These are phyloP conservation scores for Polydrusus cervinus DNA, from an alignment of 2,888 invertebrate genomes.

Conservation along the genomic window DNA sequence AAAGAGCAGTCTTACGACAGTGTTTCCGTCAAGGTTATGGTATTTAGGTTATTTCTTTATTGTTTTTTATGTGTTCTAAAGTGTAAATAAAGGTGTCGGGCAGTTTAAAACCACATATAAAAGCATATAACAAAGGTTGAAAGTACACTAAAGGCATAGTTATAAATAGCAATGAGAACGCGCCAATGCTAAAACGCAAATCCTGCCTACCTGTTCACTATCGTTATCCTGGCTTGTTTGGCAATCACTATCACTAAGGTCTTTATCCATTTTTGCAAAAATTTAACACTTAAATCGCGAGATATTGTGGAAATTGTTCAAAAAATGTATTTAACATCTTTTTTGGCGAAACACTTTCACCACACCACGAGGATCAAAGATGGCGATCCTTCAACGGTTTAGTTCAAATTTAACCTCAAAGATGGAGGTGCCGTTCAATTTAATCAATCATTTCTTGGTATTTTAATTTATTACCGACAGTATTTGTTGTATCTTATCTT, in stretches of 20 bases:
- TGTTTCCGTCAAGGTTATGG: slow-evolving; percentile 43
- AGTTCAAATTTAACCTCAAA: slow-evolving; percentile 57
- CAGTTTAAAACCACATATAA: slow-evolving; percentile 15
- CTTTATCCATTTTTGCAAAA: slow-evolving; percentile 67
- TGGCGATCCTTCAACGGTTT: slow-evolving; percentile 64
- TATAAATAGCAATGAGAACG: slow-evolving; percentile 52
- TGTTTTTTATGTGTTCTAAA: slow-evolving; percentile 19
- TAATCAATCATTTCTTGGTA: background rate
- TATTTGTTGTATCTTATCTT: background rate
- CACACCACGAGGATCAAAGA: slow-evolving; percentile 71
- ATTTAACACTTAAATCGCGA: slow-evolving; percentile 61
- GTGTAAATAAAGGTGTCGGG: slow-evolving; percentile 7
- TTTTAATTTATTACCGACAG: background rate
- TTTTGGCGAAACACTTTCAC: slow-evolving; percentile 65
- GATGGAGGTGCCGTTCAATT: slow-evolving; percentile 41
- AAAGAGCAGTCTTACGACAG: slow-evolving; percentile 35
- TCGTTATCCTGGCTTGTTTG: slow-evolving; percentile 40
- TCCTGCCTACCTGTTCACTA: slow-evolving; percentile 42
- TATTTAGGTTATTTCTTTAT: slow-evolving; percentile 43
- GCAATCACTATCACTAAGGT: slow-evolving; percentile 61
- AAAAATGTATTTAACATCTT: slow-evolving; percentile 65
- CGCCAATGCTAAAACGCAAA: slow-evolving; percentile 54
- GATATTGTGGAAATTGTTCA: slow-evolving; percentile 60
- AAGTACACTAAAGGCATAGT: slow-evolving; percentile 50
- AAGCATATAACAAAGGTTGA: slow-evolving; percentile 28